phyloP scores from a whole-genome alignment of 2,888 invertebrate species.

The Achlya flavicornis region DNA sequence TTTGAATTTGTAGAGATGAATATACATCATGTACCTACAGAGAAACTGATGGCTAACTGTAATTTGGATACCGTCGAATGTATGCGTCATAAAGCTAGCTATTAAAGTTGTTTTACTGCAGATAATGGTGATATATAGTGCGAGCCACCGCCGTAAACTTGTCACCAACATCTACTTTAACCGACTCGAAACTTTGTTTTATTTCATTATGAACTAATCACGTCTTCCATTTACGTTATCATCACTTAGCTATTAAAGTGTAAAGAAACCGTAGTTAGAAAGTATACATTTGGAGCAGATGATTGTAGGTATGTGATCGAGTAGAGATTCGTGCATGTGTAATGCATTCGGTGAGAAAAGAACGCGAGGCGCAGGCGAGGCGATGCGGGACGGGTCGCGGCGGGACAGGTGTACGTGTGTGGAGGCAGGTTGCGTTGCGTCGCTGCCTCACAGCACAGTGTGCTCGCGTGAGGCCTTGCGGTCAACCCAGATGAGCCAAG shows the following conservation, averaged over 20 bases:
- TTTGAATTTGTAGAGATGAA: slow-evolving; percentile 13
- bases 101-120: slow-evolving; percentile 32
- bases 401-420: too few species aligned
- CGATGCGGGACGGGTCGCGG: too few species aligned
- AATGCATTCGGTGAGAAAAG: background rate
- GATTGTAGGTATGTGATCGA: background rate
- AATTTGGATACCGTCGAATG: slow-evolving; percentile 48
- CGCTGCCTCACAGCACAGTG: slow-evolving; percentile 10
- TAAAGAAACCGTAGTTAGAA: too few species aligned
- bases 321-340: background rate
- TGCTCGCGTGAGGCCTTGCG: slow-evolving; percentile 56
- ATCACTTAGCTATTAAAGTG: background rate
- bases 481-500: slow-evolving; percentile 66
- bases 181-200: slow-evolving; percentile 4
- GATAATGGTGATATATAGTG: slow-evolving; percentile 23
- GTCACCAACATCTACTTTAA: slow-evolving; percentile 14
- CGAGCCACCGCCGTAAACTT: slow-evolving; percentile 12
- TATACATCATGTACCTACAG: slow-evolving; percentile 30
- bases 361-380: background rate
- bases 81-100: slow-evolving; percentile 37
- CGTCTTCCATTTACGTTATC: slow-evolving; percentile 5
- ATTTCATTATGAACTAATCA: slow-evolving; percentile 6
- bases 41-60: slow-evolving; percentile 46
- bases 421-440: background rate
- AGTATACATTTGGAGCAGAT: too few species aligned